These are phyloP conservation scores for Palythoa grandiflora DNA, from an alignment of 92 coral and sea anemone genomes.

Conservation along the genomic window DNA sequence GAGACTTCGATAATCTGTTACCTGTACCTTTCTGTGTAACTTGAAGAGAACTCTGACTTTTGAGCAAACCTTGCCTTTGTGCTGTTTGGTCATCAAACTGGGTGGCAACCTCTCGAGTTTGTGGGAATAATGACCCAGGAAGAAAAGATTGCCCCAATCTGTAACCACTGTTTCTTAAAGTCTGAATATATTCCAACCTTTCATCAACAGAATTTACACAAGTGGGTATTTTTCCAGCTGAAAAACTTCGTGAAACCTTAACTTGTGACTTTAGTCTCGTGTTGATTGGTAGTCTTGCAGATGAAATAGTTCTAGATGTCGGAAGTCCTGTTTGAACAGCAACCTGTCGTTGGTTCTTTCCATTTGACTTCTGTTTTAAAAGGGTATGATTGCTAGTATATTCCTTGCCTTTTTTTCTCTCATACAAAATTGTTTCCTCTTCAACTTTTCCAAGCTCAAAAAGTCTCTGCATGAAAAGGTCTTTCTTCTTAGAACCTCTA, in stretches of 20 bases:
- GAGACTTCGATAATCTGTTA: background rate
- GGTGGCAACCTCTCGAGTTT: slow-evolving; percentile 63
- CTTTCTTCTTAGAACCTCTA: slow-evolving; percentile 77
- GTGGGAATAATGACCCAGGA: slow-evolving; percentile 86
- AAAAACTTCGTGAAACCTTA: slow-evolving; percentile 68
- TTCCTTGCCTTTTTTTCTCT: slow-evolving; percentile 76
- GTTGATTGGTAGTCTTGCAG: slow-evolving; percentile 20
- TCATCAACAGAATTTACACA: slow-evolving; percentile 73
- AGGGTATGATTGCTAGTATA: slow-evolving; percentile 15
- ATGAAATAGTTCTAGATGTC: slow-evolving; percentile 22
- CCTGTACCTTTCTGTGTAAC: background rate
- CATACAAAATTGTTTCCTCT: slow-evolving; percentile 81
- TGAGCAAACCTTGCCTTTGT: slow-evolving; percentile 21
- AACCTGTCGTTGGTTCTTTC: slow-evolving; percentile 35
- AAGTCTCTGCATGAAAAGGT: slow-evolving; percentile 87
- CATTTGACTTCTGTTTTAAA: slow-evolving; percentile 7
- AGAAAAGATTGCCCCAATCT: slow-evolving; percentile 70
- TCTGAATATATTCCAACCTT: slow-evolving; percentile 66
- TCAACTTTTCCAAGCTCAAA: slow-evolving; percentile 77
- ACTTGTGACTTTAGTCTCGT: slow-evolving; percentile 14
- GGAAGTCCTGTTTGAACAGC: slow-evolving; percentile 40
- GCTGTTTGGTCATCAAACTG: slow-evolving; percentile 37
- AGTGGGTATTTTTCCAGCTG: slow-evolving; percentile 65
- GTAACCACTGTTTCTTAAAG: slow-evolving; percentile 90
- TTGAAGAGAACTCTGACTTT: background rate